These are phyloP conservation scores for Mesocentrotus franciscanus DNA, from an alignment of 53 echinoderm and acorn worm genomes.

Conservation along the genomic window DNA sequence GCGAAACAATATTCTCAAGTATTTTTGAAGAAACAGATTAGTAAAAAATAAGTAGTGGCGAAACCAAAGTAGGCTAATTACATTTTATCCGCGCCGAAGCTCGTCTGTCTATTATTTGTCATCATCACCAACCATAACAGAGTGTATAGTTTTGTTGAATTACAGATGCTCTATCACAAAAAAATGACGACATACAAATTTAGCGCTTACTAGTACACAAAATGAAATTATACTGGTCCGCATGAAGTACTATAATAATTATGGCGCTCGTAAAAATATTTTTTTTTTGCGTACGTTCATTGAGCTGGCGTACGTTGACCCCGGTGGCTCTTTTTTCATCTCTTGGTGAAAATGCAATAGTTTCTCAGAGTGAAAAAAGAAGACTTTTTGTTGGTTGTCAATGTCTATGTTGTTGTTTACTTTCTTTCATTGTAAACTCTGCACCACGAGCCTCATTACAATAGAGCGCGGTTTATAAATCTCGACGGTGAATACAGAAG, in stretches of 20 bases:
- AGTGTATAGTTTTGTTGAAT: neutral
- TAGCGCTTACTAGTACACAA: neutral
- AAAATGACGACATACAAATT: neutral
- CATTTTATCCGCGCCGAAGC: neutral
- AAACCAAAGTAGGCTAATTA: neutral
- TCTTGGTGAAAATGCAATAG: neutral
- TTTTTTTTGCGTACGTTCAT: neutral
- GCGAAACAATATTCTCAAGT: neutral
- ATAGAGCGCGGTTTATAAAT: neutral
- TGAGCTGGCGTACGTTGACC: constrained; percentile 3
- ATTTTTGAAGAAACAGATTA: neutral
- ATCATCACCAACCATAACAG: neutral
- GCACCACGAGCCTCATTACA: neutral
- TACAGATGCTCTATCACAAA: neutral
- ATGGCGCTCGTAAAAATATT: neutral
- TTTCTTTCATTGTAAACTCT: neutral
- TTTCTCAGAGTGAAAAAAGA: neutral
- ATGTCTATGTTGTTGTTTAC: neutral
- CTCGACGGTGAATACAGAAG: neutral
- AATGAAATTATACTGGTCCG: neutral
- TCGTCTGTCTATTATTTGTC: neutral
- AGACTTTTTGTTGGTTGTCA: neutral
- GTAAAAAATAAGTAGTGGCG: neutral
- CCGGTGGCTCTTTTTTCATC: neutral
- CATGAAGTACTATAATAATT: neutral